Percentiles rank a stretch among this genome's conserved stretches.
Conservation (phyloP, 2,888 invertebrate genomes). For the Ormyrus rosae region DNA sequence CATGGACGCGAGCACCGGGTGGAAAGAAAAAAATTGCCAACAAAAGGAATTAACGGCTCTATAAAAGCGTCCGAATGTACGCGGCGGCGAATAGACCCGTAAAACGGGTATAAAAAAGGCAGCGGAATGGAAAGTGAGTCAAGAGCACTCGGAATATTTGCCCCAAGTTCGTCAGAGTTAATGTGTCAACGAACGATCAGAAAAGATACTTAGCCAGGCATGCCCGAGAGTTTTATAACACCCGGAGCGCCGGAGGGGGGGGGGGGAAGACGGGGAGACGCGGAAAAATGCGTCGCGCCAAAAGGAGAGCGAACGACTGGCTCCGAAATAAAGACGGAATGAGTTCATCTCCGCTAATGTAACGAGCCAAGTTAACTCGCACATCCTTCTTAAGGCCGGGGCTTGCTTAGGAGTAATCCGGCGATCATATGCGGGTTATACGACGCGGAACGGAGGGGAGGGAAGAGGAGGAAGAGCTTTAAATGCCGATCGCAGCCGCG, state of each 20-base stretch:
- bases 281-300: slow-evolving; percentile 17
- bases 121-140: slow-evolving; percentile 24
- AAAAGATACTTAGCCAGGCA: slow-evolving; percentile 15
- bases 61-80: not conserved
- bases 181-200: slow-evolving; percentile 23
- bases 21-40: not conserved
- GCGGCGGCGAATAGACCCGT: not conserved
- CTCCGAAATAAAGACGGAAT: slow-evolving; percentile 58
- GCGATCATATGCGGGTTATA: slow-evolving; percentile 37
- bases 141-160: slow-evolving; percentile 27
- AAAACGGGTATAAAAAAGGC: not conserved
- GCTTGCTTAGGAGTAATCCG: slow-evolving; percentile 26
- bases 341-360: slow-evolving; percentile 74
- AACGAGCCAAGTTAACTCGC: slow-evolving; percentile 73
- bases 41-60: not conserved
- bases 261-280: slow-evolving; percentile 5
- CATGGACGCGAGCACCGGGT: too few species aligned
- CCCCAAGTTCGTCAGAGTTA: slow-evolving; percentile 19
- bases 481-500: slow-evolving; percentile 38
- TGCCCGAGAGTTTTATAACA: not conserved
- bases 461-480: not conserved
- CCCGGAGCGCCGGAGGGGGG: not conserved
- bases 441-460: not conserved
- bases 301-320: slow-evolving; percentile 55
- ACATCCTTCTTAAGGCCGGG: slow-evolving; percentile 73